Percentiles rank a stretch among this genome's conserved stretches.
These are phyloP conservation scores for Microchrysa polita DNA, from an alignment of 2,888 invertebrate species.

Conservation along the genomic window DNA sequence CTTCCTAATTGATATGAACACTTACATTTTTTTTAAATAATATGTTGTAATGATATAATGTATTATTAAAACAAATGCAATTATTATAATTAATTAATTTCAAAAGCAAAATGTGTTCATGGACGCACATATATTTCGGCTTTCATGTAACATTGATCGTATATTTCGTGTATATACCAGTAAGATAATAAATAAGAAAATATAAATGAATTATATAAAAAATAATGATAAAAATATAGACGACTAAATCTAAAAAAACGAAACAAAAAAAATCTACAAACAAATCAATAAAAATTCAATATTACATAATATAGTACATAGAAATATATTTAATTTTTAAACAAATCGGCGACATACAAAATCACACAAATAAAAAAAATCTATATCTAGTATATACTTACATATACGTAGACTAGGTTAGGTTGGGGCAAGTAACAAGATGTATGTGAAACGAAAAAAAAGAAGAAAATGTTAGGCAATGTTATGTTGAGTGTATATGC, in stretches of 20 bases:
- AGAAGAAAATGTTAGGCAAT: conserved; percentile 41
- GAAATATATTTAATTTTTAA: conserved; percentile 9
- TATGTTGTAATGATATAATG: no score
- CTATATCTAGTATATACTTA: conserved; percentile 7
- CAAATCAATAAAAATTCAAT: background rate
- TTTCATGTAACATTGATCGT: background rate
- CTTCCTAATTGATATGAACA: conserved; percentile 21
- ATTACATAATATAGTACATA: background rate
- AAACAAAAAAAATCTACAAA: conserved; percentile 5
- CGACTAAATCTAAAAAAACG: background rate
- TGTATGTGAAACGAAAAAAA: conserved; percentile 25
- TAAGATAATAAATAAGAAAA: conserved; percentile 25
- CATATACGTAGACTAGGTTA: conserved; percentile 15
- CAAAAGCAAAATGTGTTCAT: conserved; percentile 4
- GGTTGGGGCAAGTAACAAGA: background rate
- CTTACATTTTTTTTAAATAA: conserved; percentile 33
- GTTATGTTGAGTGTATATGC: conserved; percentile 38
- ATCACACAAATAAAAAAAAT: background rate
- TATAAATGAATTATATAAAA: background rate
- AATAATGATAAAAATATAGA: background rate
- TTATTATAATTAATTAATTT: no score
- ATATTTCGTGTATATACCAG: conserved; percentile 13
- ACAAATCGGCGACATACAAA: background rate
- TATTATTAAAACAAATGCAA: conserved; percentile 10
- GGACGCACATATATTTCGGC: background rate